These are phyloP conservation scores for Alectura lathami DNA, from an alignment of 2,113 vertebrate genomes.

Conservation along the genomic window DNA sequence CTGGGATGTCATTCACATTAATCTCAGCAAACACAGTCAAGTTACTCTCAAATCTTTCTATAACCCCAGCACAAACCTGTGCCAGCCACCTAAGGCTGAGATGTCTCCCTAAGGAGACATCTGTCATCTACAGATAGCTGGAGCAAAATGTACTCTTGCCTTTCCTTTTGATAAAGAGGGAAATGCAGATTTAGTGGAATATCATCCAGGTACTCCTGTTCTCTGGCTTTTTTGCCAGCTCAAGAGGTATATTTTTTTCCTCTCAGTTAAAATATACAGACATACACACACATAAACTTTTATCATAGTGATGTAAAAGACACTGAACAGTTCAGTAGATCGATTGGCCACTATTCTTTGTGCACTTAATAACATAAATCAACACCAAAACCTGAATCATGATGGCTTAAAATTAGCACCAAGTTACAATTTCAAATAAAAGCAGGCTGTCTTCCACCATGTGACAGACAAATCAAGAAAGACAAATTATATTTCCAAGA, in stretches of 20 bases:
- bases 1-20: too few relatives aligned
- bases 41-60: too few relatives aligned
- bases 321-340: neutral
- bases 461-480: conserved; percentile 20
- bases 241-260: neutral
- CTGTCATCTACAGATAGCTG: neutral
- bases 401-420: neutral
- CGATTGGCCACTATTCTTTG: neutral
- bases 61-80: too few relatives aligned
- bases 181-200: neutral
- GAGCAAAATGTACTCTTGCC: neutral
- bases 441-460: neutral
- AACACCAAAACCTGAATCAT: neutral
- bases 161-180: neutral
- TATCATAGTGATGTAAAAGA: neutral
- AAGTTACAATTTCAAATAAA: conserved; percentile 22
- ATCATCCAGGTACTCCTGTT: neutral
- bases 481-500: conserved; percentile 8
- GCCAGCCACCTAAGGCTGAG: too few relatives aligned
- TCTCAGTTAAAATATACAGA: neutral
- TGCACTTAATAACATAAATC: neutral
- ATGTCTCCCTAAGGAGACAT: neutral
- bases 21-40: too few relatives aligned
- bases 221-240: neutral
- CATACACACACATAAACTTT: neutral